Conservation (phyloP, 2,888 invertebrate genomes). For the Ceraclea dissimilis region DNA sequence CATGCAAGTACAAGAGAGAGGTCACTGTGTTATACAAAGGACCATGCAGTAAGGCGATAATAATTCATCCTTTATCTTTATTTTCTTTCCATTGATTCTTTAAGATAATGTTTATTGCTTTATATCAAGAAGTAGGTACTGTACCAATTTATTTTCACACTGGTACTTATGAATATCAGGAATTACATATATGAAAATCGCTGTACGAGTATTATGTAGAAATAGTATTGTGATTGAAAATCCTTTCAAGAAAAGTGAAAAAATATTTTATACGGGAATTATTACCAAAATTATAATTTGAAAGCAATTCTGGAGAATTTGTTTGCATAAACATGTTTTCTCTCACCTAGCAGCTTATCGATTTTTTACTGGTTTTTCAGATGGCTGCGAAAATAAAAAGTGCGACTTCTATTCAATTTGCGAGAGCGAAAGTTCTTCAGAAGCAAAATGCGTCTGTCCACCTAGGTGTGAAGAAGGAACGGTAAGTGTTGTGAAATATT, state of each 20-base stretch:
- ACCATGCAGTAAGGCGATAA: constrained; percentile 68
- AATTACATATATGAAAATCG: too few species aligned
- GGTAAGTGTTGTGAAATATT: constrained; percentile 30
- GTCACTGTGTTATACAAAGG: constrained; percentile 73
- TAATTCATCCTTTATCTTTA: not conserved
- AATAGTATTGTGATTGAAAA: not conserved
- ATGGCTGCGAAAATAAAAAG: constrained; percentile 71
- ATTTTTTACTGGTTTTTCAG: constrained; percentile 41
- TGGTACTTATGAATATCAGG: too few species aligned
- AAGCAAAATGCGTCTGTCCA: constrained; percentile 56
- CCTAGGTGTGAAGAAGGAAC: constrained; percentile 51
- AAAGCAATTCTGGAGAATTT: too few species aligned
- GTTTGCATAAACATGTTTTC: too few species aligned
- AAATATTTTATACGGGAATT: too few species aligned
- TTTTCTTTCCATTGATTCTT: not conserved
- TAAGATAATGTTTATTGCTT: not conserved
- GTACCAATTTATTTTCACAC: too few species aligned
- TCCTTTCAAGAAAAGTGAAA: not conserved
- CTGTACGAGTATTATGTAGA: not conserved
- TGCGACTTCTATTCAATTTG: constrained; percentile 75
- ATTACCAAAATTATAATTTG: too few species aligned
- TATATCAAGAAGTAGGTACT: not conserved
- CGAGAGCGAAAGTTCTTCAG: constrained; percentile 55
- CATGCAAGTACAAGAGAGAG: constrained; percentile 66
- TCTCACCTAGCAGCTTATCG: too few species aligned